Conservation (phyloP, 2,113 vertebrate species). For the Stigmatopora nigra region DNA sequence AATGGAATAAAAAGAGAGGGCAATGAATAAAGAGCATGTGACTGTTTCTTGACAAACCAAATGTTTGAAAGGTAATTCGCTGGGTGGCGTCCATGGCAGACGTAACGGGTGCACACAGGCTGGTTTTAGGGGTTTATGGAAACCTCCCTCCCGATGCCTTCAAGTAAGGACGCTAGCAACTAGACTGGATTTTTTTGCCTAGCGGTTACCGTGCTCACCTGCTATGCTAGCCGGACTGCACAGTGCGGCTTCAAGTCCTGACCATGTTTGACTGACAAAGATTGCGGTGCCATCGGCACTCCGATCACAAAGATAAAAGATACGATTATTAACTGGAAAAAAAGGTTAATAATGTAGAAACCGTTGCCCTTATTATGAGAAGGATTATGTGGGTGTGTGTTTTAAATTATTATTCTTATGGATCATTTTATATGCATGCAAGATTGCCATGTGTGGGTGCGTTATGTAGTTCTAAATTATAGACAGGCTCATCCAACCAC, state of each 20-base stretch:
- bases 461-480: conserved; percentile 27
- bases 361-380: conserved; percentile 35
- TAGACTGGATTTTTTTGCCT: too few relatives aligned
- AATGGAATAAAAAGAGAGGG: conserved; percentile 13
- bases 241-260: too few relatives aligned
- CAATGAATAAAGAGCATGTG: conserved; percentile 10
- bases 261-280: too few relatives aligned
- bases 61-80: conserved; percentile 8
- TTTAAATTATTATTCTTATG: conserved; percentile 28
- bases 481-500: conserved; percentile 28
- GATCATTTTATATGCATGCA: conserved; percentile 37
- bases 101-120: too few relatives aligned
- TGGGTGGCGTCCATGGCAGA: too few relatives aligned
- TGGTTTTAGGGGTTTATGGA: too few relatives aligned
- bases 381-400: conserved; percentile 33
- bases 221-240: too few relatives aligned
- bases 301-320: too few relatives aligned
- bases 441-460: conserved; percentile 26
- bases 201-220: too few relatives aligned
- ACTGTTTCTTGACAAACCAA: conserved; percentile 3
- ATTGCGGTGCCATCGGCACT: too few relatives aligned
- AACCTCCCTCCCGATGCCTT: too few relatives aligned
- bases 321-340: conserved; percentile 14
- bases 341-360: conserved; percentile 15
- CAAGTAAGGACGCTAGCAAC: too few relatives aligned